Evolutionary conservation across 2,888 invertebrate genomes (phyloP).

Genomic region (Nemoura dubitans): DNA sequence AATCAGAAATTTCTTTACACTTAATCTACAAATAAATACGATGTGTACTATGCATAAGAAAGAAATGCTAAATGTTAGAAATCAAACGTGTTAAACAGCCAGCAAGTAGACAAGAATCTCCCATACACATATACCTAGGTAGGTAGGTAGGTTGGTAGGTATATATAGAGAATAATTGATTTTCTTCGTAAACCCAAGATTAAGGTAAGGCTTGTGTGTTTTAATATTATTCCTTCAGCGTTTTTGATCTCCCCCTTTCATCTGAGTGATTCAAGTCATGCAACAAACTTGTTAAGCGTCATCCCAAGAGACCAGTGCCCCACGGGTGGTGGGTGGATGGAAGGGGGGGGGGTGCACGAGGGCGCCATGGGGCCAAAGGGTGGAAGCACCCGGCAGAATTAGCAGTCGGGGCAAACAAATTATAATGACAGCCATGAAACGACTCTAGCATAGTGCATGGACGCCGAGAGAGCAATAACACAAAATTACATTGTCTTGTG

Average conservation of each 20-base stretch:
- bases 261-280: slow-evolving; percentile 51
- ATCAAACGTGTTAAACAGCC: too few relatives aligned
- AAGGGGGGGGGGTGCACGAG: slow-evolving; percentile 32
- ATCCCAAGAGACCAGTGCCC: slow-evolving; percentile 48
- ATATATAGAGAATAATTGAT: background rate
- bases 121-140: too few relatives aligned
- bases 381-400: slow-evolving; percentile 51
- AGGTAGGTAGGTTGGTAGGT: background rate
- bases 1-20: too few relatives aligned
- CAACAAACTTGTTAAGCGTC: slow-evolving; percentile 52
- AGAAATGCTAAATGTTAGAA: too few relatives aligned
- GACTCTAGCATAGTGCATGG: slow-evolving; percentile 12
- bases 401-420: slow-evolving; percentile 51
- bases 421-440: slow-evolving; percentile 50
- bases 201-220: background rate
- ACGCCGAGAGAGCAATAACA: too few relatives aligned
- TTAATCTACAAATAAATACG: too few relatives aligned
- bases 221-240: background rate
- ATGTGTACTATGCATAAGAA: too few relatives aligned
- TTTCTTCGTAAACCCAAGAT: background rate
- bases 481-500: background rate
- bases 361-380: slow-evolving; percentile 8
- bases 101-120: too few relatives aligned
- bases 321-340: slow-evolving; percentile 22
- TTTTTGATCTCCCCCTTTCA: slow-evolving; percentile 32